These are phyloP conservation scores for Drosophila birchii DNA, from an alignment of 2,888 invertebrate genomes.

Conservation along the genomic window DNA sequence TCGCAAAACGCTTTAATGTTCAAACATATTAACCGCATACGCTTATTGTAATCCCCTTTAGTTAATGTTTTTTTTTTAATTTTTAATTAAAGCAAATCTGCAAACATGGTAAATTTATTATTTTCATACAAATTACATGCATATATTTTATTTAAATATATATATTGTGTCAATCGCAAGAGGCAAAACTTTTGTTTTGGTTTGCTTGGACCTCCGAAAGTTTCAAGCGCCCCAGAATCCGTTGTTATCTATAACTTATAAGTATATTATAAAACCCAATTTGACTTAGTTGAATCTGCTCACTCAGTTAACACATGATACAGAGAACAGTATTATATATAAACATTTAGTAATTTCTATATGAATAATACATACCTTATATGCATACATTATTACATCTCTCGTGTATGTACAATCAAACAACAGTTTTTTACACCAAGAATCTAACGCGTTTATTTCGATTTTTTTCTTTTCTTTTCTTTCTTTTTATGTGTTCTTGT, in stretches of 20 bases:
- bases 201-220: slow-evolving; percentile 30
- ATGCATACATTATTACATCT: slow-evolving; percentile 57
- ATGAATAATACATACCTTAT: slow-evolving; percentile 41
- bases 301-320: slow-evolving; percentile 41
- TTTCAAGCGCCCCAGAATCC: slow-evolving; percentile 40
- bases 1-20: slow-evolving; percentile 48
- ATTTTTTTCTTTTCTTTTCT: slow-evolving; percentile 84
- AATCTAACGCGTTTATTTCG: slow-evolving; percentile 85
- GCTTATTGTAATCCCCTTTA: slow-evolving; percentile 36
- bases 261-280: slow-evolving; percentile 49
- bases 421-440: slow-evolving; percentile 56
- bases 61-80: slow-evolving; percentile 16
- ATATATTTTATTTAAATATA: background rate
- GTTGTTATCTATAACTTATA: slow-evolving; percentile 52
- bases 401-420: slow-evolving; percentile 78
- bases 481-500: slow-evolving; percentile 84
- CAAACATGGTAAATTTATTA: slow-evolving; percentile 38
- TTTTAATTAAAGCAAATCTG: slow-evolving; percentile 20
- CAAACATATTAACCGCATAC: slow-evolving; percentile 29
- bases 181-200: slow-evolving; percentile 46
- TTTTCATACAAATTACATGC: slow-evolving; percentile 18
- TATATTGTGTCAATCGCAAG: slow-evolving; percentile 82
- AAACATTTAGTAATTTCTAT: slow-evolving; percentile 44
- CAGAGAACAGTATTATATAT: slow-evolving; percentile 37
- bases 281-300: slow-evolving; percentile 38